Evolutionary conservation across 2,888 invertebrate genomes (phyloP).

Genomic region (Hypselothyrea guttata): DNA sequence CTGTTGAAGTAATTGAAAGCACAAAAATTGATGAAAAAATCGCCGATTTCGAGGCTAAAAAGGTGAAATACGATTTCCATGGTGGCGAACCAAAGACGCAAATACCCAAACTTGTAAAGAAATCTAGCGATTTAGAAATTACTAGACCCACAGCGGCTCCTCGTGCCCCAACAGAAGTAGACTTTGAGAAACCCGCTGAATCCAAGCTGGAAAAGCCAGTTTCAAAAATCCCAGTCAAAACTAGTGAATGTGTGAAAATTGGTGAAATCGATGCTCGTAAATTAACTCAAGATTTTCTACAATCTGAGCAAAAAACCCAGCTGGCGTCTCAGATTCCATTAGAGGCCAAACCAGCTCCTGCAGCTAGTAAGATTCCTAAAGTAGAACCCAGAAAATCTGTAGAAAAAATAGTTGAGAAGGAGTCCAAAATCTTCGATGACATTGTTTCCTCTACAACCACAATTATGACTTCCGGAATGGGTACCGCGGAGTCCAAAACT

Average conservation of each 20-base stretch:
- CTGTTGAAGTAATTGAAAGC: slow-evolving; percentile 49
- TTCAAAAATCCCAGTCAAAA: slow-evolving; percentile 66
- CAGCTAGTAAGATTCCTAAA: slow-evolving; percentile 68
- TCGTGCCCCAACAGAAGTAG: slow-evolving; percentile 51
- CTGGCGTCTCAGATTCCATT: slow-evolving; percentile 9
- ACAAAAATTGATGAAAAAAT: slow-evolving; percentile 71
- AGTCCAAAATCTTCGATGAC: slow-evolving; percentile 54
- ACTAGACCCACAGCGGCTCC: slow-evolving; percentile 65
- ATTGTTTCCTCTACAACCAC: slow-evolving; percentile 52
- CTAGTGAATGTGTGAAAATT: slow-evolving; percentile 29
- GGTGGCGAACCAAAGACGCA: slow-evolving; percentile 71
- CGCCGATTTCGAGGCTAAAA: slow-evolving; percentile 70
- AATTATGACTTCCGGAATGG: slow-evolving; percentile 58
- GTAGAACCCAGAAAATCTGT: slow-evolving; percentile 65
- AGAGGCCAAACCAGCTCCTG: slow-evolving; percentile 51
- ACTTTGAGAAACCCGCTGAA: slow-evolving; percentile 48
- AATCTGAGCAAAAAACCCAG: slow-evolving; percentile 56
- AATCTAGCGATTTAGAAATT: slow-evolving; percentile 45
- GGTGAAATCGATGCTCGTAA: slow-evolving; percentile 54
- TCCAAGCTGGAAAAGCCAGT: slow-evolving; percentile 51
- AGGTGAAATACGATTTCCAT: slow-evolving; percentile 72
- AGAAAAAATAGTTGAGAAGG: slow-evolving; percentile 51
- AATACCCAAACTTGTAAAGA: slow-evolving; percentile 50
- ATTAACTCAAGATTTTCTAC: slow-evolving; percentile 63
- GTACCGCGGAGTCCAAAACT: slow-evolving; percentile 29